Conservation (phyloP, 1,140 invertebrate species). For the Aricia agestis region DNA sequence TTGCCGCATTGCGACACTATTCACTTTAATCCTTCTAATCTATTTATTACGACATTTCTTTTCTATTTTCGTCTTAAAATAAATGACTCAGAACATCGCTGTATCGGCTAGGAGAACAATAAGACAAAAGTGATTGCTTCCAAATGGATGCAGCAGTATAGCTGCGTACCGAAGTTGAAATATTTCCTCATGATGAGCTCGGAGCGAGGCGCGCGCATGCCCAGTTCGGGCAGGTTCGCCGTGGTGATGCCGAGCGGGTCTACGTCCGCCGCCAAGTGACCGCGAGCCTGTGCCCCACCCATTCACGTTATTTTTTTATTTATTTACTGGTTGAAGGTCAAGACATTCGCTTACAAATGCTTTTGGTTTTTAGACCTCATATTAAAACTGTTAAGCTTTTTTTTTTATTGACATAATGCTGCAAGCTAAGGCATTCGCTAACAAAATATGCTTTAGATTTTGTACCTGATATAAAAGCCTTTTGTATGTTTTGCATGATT, state of each 20-base stretch:
- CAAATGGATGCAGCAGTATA: constrained; percentile 29
- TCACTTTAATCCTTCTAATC: too few relatives aligned
- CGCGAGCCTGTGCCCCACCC: constrained; percentile 86
- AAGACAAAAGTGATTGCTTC: constrained; percentile 32
- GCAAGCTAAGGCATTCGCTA: too few relatives aligned
- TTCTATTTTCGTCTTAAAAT: background rate
- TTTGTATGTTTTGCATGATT: too few relatives aligned
- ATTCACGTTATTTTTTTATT: constrained; percentile 21
- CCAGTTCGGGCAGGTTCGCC: constrained; percentile 67
- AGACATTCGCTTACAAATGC: too few relatives aligned
- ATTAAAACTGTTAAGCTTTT: too few relatives aligned
- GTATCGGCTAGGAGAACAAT: constrained; percentile 34
- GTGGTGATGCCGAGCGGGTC: constrained; percentile 92
- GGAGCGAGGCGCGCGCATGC: constrained; percentile 66
- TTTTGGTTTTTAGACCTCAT: too few relatives aligned
- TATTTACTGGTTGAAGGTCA: background rate
- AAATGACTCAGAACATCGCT: constrained; percentile 13
- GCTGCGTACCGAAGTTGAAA: constrained; percentile 74
- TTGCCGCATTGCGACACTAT: too few relatives aligned
- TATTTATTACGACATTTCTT: too few relatives aligned
- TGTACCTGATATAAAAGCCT: too few relatives aligned
- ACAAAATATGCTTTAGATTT: too few relatives aligned
- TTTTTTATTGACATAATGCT: too few relatives aligned
- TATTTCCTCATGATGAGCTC: constrained; percentile 77
- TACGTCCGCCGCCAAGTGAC: constrained; percentile 95